These are phyloP conservation scores for Gopherus flavomarginatus DNA, from an alignment of 2,113 vertebrate species.

Conservation along the genomic window DNA sequence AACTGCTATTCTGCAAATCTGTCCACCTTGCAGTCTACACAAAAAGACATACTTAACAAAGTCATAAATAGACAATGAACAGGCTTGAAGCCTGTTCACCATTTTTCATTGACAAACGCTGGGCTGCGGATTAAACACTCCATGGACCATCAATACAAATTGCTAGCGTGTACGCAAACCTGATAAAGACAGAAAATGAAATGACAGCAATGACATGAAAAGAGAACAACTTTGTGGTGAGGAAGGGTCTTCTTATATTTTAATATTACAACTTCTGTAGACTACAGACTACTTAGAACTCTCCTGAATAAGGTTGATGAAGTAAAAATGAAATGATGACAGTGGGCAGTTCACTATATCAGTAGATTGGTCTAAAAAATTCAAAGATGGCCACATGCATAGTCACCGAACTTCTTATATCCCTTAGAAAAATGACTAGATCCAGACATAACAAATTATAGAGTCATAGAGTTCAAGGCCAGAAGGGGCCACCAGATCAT, in stretches of 20 bases:
- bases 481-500: background rate
- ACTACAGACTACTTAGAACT: background rate
- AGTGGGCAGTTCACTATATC: background rate
- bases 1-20: background rate
- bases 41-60: background rate
- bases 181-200: conserved; percentile 16
- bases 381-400: background rate
- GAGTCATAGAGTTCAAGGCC: too few relatives aligned
- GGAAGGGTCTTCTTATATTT: background rate
- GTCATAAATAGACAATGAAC: background rate
- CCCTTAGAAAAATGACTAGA: too few relatives aligned
- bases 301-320: background rate
- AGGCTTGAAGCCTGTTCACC: background rate
- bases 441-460: too few relatives aligned
- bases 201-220: background rate
- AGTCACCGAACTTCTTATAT: background rate
- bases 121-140: background rate
- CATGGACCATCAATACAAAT: background rate
- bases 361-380: background rate
- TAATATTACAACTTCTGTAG: background rate
- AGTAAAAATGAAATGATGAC: background rate
- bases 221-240: background rate
- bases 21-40: background rate
- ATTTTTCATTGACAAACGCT: background rate
- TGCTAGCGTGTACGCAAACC: background rate